Evolutionary conservation across 2,888 invertebrate genomes (phyloP).

Genomic region (Lysandra bellargus): DNA sequence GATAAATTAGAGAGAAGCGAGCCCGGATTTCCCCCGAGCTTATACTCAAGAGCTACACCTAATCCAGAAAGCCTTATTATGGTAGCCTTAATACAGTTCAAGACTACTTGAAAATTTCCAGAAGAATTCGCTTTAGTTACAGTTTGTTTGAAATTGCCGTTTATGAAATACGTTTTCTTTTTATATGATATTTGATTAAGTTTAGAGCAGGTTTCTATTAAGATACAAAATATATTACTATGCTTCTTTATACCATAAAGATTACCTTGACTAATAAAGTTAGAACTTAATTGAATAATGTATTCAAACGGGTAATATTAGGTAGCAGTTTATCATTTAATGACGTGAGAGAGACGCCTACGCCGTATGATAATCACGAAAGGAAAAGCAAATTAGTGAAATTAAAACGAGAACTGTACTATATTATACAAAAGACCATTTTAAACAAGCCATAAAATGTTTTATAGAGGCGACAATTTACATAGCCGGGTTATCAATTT

Average conservation of each 20-base stretch:
- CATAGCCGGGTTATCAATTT: not conserved
- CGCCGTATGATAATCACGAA: not conserved
- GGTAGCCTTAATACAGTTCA: conserved; percentile 78
- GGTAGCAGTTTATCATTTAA: conserved; percentile 21
- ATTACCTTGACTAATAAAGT: conserved; percentile 12
- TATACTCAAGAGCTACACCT: conserved; percentile 78
- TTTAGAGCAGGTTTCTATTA: not conserved
- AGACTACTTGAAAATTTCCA: conserved; percentile 79
- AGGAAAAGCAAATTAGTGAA: conserved; percentile 12
- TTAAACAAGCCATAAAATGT: conserved; percentile 9
- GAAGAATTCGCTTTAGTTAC: conserved; percentile 66
- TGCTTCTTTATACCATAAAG: not conserved
- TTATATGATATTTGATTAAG: not conserved
- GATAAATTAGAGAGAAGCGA: conserved; percentile 79
- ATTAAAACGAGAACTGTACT: not conserved
- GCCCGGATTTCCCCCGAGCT: conserved; percentile 79
- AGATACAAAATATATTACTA: not conserved
- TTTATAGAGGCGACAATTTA: not conserved
- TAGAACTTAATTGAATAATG: conserved; percentile 15
- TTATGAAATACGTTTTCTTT: not conserved
- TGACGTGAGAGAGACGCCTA: conserved; percentile 6
- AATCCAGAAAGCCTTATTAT: conserved; percentile 81
- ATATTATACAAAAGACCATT: not conserved
- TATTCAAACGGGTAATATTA: conserved; percentile 15
- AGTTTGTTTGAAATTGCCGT: conserved; percentile 11